These are phyloP conservation scores for Melipona bicolor DNA, from an alignment of 2,888 invertebrate species.

Conservation along the genomic window DNA sequence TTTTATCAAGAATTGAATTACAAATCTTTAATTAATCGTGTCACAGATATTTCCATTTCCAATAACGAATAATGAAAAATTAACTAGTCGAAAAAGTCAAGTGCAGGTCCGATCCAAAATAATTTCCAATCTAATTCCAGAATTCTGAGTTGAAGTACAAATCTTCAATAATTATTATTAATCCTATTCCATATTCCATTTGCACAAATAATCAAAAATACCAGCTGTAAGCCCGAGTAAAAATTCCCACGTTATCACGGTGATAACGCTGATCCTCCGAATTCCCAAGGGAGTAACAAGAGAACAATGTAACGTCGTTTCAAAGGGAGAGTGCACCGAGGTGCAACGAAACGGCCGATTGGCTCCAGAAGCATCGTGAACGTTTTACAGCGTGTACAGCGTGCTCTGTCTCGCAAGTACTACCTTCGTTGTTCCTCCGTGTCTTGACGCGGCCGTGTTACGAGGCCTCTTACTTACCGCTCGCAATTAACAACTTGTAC, in stretches of 20 bases:
- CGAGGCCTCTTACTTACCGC: slow-evolving; percentile 51
- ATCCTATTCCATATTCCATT: no score
- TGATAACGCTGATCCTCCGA: not conserved
- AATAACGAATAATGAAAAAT: no score
- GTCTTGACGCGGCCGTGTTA: not conserved
- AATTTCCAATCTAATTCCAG: no score
- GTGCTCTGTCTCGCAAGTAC: slow-evolving; percentile 52
- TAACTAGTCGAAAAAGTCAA: no score
- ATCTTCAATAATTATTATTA: no score
- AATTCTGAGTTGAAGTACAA: no score
- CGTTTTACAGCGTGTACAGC: slow-evolving; percentile 62
- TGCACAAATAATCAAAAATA: not conserved
- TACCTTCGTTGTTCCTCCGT: slow-evolving; percentile 27
- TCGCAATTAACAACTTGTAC: not conserved
- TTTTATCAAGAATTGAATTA: no score
- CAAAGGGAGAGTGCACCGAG: slow-evolving; percentile 77
- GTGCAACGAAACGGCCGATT: slow-evolving; percentile 76
- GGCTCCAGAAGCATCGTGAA: slow-evolving; percentile 65
- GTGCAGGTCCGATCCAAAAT: no score
- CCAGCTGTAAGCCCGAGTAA: not conserved
- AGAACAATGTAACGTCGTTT: slow-evolving; percentile 50
- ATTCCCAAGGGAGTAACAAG: slow-evolving; percentile 33
- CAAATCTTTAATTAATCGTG: no score
- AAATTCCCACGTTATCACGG: not conserved
- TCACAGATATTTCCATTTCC: no score